These are phyloP conservation scores for Cydia strobilella DNA, from an alignment of 1,140 invertebrate genomes.

Conservation along the genomic window DNA sequence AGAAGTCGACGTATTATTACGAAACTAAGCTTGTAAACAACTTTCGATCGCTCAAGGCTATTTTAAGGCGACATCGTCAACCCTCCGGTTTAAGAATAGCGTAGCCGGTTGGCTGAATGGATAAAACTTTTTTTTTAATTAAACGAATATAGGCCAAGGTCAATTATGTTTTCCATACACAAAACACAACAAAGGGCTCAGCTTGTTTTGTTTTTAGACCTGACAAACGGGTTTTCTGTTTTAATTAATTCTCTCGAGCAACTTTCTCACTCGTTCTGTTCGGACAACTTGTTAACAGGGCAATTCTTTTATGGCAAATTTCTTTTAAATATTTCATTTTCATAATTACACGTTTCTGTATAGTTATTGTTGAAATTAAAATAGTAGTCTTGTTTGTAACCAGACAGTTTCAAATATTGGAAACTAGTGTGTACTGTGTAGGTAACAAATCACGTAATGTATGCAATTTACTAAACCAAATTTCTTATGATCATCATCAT, in stretches of 20 bases:
- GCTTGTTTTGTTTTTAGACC: neutral
- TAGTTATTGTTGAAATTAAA: too few species aligned
- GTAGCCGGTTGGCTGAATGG: neutral
- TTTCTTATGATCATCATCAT: too few species aligned
- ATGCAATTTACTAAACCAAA: too few species aligned
- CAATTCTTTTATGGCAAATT: too few species aligned
- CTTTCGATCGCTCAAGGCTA: constrained; percentile 62
- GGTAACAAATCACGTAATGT: too few species aligned
- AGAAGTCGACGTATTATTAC: constrained; percentile 63
- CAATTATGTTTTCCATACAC: constrained; percentile 30
- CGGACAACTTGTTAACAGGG: neutral
- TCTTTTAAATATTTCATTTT: too few species aligned
- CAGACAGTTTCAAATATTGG: too few species aligned
- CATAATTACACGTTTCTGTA: too few species aligned
- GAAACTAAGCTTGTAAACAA: constrained; percentile 63
- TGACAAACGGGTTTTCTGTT: neutral
- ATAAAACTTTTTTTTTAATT: constrained; percentile 14
- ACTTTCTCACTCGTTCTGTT: neutral
- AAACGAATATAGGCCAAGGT: constrained; percentile 29
- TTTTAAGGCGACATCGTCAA: constrained; percentile 39
- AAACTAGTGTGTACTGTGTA: too few species aligned
- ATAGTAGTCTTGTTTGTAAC: too few species aligned
- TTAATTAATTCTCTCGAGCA: neutral
- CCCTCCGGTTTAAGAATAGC: neutral
- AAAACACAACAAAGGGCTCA: neutral